Evolutionary conservation across 1,140 invertebrate species (phyloP).

Genomic region (Drosophila pectinifera): DNA sequence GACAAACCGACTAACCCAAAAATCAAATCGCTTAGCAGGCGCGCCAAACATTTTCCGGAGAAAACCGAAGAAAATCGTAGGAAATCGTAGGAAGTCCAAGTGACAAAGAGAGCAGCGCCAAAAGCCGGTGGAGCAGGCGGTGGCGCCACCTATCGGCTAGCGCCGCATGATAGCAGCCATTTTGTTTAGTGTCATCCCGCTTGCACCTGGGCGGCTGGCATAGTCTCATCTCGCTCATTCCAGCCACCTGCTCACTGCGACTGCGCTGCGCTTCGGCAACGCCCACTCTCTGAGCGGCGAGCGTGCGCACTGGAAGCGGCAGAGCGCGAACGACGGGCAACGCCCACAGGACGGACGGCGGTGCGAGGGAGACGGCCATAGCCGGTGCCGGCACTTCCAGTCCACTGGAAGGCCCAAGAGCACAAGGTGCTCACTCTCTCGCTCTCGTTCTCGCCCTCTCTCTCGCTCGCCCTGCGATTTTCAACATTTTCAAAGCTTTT

Average conservation of each 20-base stretch:
- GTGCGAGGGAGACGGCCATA: constrained; percentile 53
- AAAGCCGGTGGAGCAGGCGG: constrained; percentile 33
- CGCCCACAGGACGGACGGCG: constrained; percentile 57
- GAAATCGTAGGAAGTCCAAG: constrained; percentile 12
- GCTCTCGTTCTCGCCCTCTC: neutral
- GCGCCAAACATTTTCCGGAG: constrained; percentile 72
- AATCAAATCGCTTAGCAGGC: constrained; percentile 75
- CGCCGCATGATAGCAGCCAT: constrained; percentile 81
- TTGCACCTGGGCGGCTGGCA: constrained; percentile 5
- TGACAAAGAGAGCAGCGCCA: constrained; percentile 38
- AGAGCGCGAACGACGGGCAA: constrained; percentile 35
- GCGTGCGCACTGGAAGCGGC: constrained; percentile 62
- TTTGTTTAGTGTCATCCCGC: constrained; percentile 74
- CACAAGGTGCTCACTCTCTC: constrained; percentile 16
- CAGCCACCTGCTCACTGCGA: constrained; percentile 68
- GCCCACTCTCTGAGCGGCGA: constrained; percentile 72
- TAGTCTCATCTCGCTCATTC: constrained; percentile 59
- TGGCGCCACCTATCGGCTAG: constrained; percentile 78
- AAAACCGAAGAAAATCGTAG: constrained; percentile 15
- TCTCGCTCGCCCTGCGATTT: constrained; percentile 28
- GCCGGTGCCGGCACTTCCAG: constrained; percentile 35
- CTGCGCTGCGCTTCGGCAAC: constrained; percentile 69
- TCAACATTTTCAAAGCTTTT: constrained; percentile 58
- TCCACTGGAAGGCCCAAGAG: constrained; percentile 38
- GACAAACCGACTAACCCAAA: constrained; percentile 77